Base-by-base conservation (phyloP, 2,113 vertebrate species). In the Oceanodroma tethys region DNA sequence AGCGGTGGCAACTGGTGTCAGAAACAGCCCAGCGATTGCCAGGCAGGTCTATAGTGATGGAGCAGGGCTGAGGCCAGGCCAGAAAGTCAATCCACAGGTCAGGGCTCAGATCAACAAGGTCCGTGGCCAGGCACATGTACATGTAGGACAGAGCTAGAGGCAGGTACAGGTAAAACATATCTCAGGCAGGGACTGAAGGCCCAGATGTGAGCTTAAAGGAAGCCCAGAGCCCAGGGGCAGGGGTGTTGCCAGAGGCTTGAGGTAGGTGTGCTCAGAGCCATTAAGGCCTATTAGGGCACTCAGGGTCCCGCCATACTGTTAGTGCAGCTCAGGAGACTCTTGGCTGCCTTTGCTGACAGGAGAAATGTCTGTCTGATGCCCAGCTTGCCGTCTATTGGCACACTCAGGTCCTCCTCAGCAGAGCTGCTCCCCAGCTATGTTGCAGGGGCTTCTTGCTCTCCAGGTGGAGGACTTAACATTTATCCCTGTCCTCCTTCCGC, bases 21-120 rank as follows among this genome's bases (percentile, higher is more conserved):
- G 70, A 82, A 78, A 72, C 34, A n/a, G 17, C 5, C 11, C 3
- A 6, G 22, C 0, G 0, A 25, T 38, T 59, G 34, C 9, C 17
- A 53, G 14, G 14, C 11, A 40, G 5, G 30, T n/a, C 22, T 43
- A 6, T 4, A 75, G 32, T 22, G 27, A 40, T 25, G 11, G 11
- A 48, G 16, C 5, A 55, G 42, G 30, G 18, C 19, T 67, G 48
- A 78, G 30, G 6, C 7, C 20, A n/a, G n/a, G 40, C 1, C 29
- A 45, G 30, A 52, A 63, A 21, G 7, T 16, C 5, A 5, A 36
- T 45, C 55, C 23, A 13, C 5, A 76, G 11, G 22, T 55, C 29
- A 70, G 27, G 32, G 43, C 4, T 87, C 11, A 56, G 52, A 66
- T 5, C 19, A 16, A 16, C 45, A n/a, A 5, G 1, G 8, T 32